Base-by-base conservation (phyloP, 2,797 vertebrate species). In the Sparus aurata region DNA sequence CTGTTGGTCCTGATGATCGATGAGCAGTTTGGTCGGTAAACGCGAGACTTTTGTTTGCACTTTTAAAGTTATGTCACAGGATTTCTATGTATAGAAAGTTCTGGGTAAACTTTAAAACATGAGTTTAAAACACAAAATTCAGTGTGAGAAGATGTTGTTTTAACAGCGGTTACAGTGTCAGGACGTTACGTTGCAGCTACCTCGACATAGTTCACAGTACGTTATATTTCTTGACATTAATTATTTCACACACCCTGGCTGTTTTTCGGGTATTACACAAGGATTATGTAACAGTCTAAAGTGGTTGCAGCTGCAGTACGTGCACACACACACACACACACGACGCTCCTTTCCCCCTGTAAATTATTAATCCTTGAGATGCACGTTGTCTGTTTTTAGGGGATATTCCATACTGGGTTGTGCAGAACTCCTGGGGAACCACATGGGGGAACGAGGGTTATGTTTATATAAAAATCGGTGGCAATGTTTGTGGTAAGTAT, bases 391-490 rank as follows among this genome's bases (percentile, higher is more conserved):
- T 88, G 77, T 83, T 41, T 34, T 62, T 67, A 96, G 96, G 96
- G 71, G 95, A 92, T 22, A 89, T 95, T 83, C 97, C 96, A 0
- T 97, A 96, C 87, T 98, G 98, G 97, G 97, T 98, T 47, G 96
- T 98, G 16, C 95, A 96, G 77, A 99, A 99, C 89, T 97, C 97
- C 0, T 98, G 97, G 97, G 97, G 97, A 13, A 89, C 82, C 0
- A 63, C 91, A 0, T 98, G 97, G 97, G 98, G 97, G 71, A 90
- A 96, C 23, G 86, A 95, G 0, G 97, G 97, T 73, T 99, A 97
- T 13, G 97, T 95, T 78, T 96, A 77, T 85, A 92, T 99, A 52
- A 98, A 97, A 94, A 97, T 97, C 4, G 97, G 97, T 0, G 16
- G 82, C 38, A 96, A 97, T 59, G 15, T 97, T 65, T 98, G 97